Evolutionary conservation across 2,113 vertebrate genomes (phyloP).

Genomic region (Trachemys scripta): DNA sequence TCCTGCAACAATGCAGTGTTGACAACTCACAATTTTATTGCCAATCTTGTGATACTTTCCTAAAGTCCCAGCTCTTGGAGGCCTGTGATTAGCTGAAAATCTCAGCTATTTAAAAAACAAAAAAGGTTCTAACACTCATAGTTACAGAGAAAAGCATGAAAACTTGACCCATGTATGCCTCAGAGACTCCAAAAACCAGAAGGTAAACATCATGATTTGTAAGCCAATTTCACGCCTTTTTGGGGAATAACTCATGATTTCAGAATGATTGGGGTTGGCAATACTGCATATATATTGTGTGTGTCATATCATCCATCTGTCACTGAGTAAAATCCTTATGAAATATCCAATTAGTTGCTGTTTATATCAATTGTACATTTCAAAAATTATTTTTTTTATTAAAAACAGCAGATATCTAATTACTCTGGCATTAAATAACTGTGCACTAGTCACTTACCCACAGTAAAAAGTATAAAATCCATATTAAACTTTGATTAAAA

Average conservation of each 20-base stretch:
- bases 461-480: slow-evolving; percentile 35
- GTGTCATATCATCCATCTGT: slow-evolving; percentile 67
- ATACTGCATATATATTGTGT: slow-evolving; percentile 44
- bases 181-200: slow-evolving; percentile 27
- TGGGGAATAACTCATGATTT: slow-evolving; percentile 67
- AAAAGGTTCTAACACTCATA: not conserved
- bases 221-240: slow-evolving; percentile 54
- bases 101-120: not conserved
- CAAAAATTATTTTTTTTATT: not conserved
- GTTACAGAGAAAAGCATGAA: not conserved
- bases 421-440: slow-evolving; percentile 21
- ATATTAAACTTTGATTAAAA: slow-evolving; percentile 34
- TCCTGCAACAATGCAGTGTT: slow-evolving; percentile 39
- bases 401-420: not conserved
- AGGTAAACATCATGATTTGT: slow-evolving; percentile 57
- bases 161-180: slow-evolving; percentile 39
- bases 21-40: slow-evolving; percentile 56
- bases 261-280: slow-evolving; percentile 54
- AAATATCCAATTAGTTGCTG: slow-evolving; percentile 29
- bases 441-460: slow-evolving; percentile 2
- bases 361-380: not conserved
- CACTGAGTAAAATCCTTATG: slow-evolving; percentile 44
- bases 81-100: not conserved
- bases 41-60: not conserved
- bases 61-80: not conserved